Evolutionary conservation across 2,888 invertebrate species (phyloP), one percentile per base, ranked within the genome.

Genomic region (Pyrrhia umbra): DNA sequence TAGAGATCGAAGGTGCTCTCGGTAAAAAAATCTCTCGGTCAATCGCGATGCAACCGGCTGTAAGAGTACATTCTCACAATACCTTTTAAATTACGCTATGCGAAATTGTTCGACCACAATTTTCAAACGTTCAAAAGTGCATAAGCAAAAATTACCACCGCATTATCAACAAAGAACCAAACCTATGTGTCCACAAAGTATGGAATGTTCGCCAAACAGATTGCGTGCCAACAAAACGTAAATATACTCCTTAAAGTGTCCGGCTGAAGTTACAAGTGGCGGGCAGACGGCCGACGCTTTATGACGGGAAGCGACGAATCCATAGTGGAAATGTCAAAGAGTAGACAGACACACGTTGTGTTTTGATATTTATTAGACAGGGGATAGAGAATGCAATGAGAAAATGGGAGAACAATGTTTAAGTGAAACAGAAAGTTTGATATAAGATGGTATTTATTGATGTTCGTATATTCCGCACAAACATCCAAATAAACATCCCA

Each of bases 151-250:
- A n/a, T 21, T 2, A 1, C 3, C 55, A 20, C 4, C 27, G 37
- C 0, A 47, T 8, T 16, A 10, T 40, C 34, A 39, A 52, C 37
- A 45, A 59, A 47, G 46, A 42, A 39, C 40, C 34, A 23, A 43
- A 46, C 40, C 34, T 18, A 30, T 16, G 13, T 42, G 30, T 16
- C 30, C 16, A 69, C 70, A 75, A 75, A 54, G 63, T 59, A 60
- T 60, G 43, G 62, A 58, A 72, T 42, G 34, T 60, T 18, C 10
- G n/a, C 16, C 9, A 23, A 45, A 56, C 49, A 37, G 61, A 54
- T 79, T 49, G 77, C 77, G 77, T 77, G 77, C 51, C 15, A 76
- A 47, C 49, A 10, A 39, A 57, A 71, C 73, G 42, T 73, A 73
- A 73, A 73, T 76, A 62, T 20, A 18, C 43, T 65, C 52, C 52